Conservation (phyloP, 2,888 invertebrate genomes). For the Pemphredon lugubris region DNA sequence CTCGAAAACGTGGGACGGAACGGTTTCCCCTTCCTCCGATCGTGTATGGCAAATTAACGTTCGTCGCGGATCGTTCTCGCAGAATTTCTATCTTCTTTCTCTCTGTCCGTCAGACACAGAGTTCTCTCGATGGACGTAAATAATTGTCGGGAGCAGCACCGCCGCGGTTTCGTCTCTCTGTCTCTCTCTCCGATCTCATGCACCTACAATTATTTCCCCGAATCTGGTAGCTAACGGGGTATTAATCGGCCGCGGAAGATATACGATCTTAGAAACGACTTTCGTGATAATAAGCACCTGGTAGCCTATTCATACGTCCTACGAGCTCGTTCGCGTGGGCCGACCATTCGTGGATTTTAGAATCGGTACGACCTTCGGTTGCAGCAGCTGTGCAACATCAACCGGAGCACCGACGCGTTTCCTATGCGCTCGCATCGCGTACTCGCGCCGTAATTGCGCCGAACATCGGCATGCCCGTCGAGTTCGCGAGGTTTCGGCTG, state of each 20-base stretch:
- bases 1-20: constrained; percentile 15
- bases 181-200: no score
- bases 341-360: constrained; percentile 63
- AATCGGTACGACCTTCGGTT: constrained; percentile 66
- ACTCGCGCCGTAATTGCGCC: not conserved
- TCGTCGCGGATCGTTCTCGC: not conserved
- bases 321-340: constrained; percentile 64
- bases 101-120: no score
- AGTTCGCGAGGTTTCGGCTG: no score
- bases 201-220: no score
- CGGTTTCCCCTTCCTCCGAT: no score
- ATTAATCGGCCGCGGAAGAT: constrained; percentile 47
- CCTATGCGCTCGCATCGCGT: constrained; percentile 13
- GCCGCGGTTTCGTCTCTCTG: no score
- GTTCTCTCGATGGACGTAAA: no score
- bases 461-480: no score
- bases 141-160: no score
- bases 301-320: constrained; percentile 63
- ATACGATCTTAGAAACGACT: constrained; percentile 29
- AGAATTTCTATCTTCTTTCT: not conserved
- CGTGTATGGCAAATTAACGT: constrained; percentile 37
- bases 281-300: constrained; percentile 57
- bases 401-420: constrained; percentile 39
- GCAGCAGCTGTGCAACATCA: constrained; percentile 49
- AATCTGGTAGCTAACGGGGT: constrained; percentile 6